phyloP scores from a whole-genome alignment of 1,140 invertebrate species.

The Aphaenogaster ashmeadi region DNA sequence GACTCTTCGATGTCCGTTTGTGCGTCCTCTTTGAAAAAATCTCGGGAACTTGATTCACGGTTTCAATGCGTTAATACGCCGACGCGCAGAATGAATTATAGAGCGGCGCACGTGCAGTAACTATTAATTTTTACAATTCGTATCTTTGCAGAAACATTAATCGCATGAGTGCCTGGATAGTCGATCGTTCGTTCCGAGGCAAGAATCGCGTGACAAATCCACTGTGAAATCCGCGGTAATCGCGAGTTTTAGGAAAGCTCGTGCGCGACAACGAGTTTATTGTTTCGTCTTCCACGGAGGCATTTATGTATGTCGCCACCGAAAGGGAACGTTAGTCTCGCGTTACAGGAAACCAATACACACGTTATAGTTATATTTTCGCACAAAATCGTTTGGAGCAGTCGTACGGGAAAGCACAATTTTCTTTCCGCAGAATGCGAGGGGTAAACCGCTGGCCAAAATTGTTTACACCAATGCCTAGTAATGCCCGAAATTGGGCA shows the following conservation, averaged over 20 bases:
- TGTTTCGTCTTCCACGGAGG: not conserved
- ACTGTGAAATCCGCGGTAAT: not conserved
- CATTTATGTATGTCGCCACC: not conserved
- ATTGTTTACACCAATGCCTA: too few species aligned
- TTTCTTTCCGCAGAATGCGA: not conserved
- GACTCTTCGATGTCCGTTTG: not conserved
- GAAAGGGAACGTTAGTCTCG: not conserved
- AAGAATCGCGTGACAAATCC: constrained; percentile 13
- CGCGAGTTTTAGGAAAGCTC: constrained; percentile 18
- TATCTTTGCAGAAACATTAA: not conserved
- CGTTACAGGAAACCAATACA: not conserved
- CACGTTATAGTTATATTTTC: not conserved
- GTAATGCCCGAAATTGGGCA: too few species aligned
- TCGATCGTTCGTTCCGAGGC: not conserved
- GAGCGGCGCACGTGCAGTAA: not conserved
- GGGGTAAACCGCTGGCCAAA: too few species aligned
- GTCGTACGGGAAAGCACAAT: not conserved
- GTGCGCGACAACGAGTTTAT: constrained; percentile 4
- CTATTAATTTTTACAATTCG: constrained; percentile 28
- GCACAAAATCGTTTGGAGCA: not conserved
- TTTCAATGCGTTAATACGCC: constrained; percentile 15
- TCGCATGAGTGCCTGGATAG: not conserved
- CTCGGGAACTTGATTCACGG: not conserved
- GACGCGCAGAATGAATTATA: not conserved
- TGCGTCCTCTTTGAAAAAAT: not conserved